A percentile compares a stretch with the other conserved stretches of the same genome.
phyloP scores from a whole-genome alignment of 2,888 invertebrate genomes.

The Agrotis clavis region DNA sequence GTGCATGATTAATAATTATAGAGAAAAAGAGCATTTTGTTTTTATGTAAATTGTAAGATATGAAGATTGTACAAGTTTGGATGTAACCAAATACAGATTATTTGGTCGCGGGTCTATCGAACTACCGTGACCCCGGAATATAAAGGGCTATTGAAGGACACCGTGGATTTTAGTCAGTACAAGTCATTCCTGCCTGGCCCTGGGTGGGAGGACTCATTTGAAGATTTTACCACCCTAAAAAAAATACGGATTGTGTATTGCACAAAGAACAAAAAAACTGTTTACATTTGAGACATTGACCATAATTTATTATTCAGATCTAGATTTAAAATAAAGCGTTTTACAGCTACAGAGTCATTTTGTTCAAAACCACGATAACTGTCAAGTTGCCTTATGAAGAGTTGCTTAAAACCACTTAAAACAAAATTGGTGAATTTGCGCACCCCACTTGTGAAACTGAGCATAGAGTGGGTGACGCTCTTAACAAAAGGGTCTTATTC shows the following conservation, averaged over 20 bases:
- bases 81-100: neutral
- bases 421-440: constrained; percentile 6
- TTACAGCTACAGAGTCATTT: neutral
- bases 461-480: constrained; percentile 33
- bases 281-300: too few relatives aligned
- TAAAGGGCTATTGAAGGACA: too few relatives aligned
- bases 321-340: neutral
- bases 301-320: neutral
- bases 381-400: neutral
- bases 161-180: too few relatives aligned
- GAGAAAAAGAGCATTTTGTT: neutral
- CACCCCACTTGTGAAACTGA: constrained; percentile 39
- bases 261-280: too few relatives aligned
- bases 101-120: too few relatives aligned
- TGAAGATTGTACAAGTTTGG: neutral
- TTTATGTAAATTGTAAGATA: neutral
- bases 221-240: too few relatives aligned
- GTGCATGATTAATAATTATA: neutral
- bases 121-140: too few relatives aligned
- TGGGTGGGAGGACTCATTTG: too few relatives aligned
- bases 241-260: neutral
- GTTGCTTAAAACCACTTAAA: neutral
- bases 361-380: neutral
- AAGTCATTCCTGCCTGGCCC: too few relatives aligned
- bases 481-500: constrained; percentile 11